A percentile compares a stretch with the other conserved stretches of the same genome.
Conservation (phyloP, 1,140 invertebrate species). For the Tetragnatha versicolor region DNA sequence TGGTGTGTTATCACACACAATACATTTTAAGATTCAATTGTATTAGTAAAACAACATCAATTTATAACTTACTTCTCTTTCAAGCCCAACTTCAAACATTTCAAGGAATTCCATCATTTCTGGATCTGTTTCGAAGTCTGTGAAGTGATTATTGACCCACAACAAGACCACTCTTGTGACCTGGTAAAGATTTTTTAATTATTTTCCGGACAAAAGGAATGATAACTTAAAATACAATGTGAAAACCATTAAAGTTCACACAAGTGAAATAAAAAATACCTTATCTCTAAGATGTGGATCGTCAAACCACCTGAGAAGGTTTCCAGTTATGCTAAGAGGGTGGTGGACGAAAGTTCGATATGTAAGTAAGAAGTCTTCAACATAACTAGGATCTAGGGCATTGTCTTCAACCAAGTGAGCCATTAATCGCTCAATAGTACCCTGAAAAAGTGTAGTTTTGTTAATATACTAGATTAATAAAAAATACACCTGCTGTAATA, state of each 20-base stretch:
- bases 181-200: constrained; percentile 61
- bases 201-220: too few relatives aligned
- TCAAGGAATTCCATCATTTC: constrained; percentile 97
- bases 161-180: constrained; percentile 93
- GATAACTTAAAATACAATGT: background rate
- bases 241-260: background rate
- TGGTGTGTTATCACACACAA: too few relatives aligned
- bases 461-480: too few relatives aligned
- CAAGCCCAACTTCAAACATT: constrained; percentile 86
- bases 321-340: constrained; percentile 82
- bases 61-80: constrained; percentile 76
- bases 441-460: too few relatives aligned
- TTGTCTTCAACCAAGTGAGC: constrained; percentile 94
- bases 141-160: constrained; percentile 99
- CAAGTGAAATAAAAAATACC: constrained; percentile 59
- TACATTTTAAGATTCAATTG: too few relatives aligned
- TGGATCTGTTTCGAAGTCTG: constrained; percentile 96
- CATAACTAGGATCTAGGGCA: constrained; percentile 93
- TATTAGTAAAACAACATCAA: too few relatives aligned
- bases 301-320: constrained; percentile 85
- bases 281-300: constrained; percentile 80
- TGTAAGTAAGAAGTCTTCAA: constrained; percentile 98
- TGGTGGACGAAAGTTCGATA: constrained; percentile 93
- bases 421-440: constrained; percentile 89
- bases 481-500: too few relatives aligned